Base-by-base conservation (phyloP, 2,888 invertebrate genomes). In the Sisyra nigra region DNA sequence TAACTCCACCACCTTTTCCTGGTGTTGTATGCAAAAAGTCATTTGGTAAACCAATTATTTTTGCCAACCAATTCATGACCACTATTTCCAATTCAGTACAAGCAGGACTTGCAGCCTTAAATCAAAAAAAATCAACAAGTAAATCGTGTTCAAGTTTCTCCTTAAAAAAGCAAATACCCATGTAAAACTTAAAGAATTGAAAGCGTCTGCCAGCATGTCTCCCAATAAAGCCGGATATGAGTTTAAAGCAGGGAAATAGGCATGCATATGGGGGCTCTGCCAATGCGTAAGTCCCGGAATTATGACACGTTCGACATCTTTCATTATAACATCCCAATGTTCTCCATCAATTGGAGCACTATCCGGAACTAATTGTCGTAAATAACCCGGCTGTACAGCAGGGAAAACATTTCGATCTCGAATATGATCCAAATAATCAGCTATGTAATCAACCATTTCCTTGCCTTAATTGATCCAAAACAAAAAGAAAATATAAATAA, bases 231-330 rank as follows among this genome's bases (percentile, higher is more conserved):
- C 94, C 0, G 94, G 92, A 54, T 83, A 92, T 11, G 89, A 91
- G 54, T 88, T 94, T 41, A 94, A 67, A 0, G 94, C 93, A 0
- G 96, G 96, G 64, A 94, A 96, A 60, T 96, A 96, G 1, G 93
- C 96, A 59, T 97, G 96, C 94, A 94, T 96, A 55, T 93, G 84
- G 0, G 96, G 96, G 57, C 89, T 89, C 62, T 96, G 94, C 91
- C 92, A 92, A 57, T 92, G 91, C 1, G 89, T 89, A 50, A 97
- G 87, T 52, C 97, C 97, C 0, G 97, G 96, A 91, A 98, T 93
- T 44, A 98, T 86, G 51, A 93, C 84, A 31, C 79, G 71, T 53
- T 98, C 93, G 1, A 98, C 79, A 58, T 98, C 98, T 34, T 73
- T 71, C 55, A 97, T 85, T 51, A 98, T 94, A 39, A 76, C 71